Evolutionary conservation across 1,140 invertebrate species (phyloP).

Genomic region (Ostrea denselamellosa): DNA sequence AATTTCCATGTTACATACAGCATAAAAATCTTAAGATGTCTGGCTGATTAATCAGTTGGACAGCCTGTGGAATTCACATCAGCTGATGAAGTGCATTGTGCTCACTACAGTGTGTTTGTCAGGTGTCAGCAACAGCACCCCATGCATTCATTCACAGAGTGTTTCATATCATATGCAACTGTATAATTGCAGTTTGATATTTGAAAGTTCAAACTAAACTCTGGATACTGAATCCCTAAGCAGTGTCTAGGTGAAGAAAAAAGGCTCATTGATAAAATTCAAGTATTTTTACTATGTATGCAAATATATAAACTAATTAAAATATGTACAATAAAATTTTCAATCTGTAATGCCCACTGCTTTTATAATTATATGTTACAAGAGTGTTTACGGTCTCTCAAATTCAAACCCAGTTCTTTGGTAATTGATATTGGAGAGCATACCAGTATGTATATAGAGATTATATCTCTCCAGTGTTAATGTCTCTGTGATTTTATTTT

Average conservation of each 20-base stretch:
- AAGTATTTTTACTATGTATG: no score
- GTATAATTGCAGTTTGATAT: no score
- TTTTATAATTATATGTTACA: not conserved
- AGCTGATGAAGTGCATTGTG: not conserved
- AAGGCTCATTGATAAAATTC: no score
- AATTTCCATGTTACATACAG: not conserved
- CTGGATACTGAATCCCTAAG: no score
- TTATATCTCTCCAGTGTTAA: not conserved
- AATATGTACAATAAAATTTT: no score
- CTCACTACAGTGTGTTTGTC: not conserved
- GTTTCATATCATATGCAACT: no score
- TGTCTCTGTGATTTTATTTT: slow-evolving; percentile 27
- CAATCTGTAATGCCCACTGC: no score
- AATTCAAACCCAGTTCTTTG: not conserved
- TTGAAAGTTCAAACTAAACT: no score
- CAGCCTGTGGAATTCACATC: not conserved
- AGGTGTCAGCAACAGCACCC: not conserved
- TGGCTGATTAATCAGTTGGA: slow-evolving; percentile 1
- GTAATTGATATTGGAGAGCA: not conserved
- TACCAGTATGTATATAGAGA: not conserved
- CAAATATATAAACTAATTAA: no score
- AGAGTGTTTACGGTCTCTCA: not conserved
- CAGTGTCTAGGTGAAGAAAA: no score
- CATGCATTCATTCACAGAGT: not conserved
- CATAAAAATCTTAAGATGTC: slow-evolving; percentile 7